Evolutionary conservation across 2,797 vertebrate genomes (phyloP).

Genomic region (Petrocephalus schoutedeni): DNA sequence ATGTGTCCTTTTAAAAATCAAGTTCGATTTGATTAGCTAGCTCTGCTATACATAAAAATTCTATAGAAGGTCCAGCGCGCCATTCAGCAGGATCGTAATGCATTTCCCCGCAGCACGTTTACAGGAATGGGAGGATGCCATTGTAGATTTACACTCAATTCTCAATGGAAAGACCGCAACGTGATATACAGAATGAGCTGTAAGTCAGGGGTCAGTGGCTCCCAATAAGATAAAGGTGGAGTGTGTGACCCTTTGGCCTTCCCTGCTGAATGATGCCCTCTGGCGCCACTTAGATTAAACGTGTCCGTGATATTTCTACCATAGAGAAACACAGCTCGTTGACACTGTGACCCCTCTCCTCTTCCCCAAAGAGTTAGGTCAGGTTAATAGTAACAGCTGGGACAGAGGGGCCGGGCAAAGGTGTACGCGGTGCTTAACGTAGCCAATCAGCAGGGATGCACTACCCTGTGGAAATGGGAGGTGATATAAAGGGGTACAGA

Average conservation of each 20-base stretch:
- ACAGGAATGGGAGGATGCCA: background rate
- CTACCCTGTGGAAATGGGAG: background rate
- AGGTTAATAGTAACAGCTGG: background rate
- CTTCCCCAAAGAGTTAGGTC: background rate
- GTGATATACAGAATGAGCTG: background rate
- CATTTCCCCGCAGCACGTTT: background rate
- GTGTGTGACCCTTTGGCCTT: slow-evolving; percentile 19
- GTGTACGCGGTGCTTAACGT: background rate
- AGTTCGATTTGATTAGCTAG: background rate
- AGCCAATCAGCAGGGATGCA: background rate
- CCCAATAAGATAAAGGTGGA: background rate
- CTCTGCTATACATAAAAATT: background rate
- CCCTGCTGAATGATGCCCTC: slow-evolving; percentile 23
- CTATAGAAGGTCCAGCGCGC: background rate
- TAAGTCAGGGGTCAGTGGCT: slow-evolving; percentile 15
- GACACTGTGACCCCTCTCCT: background rate
- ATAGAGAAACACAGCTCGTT: background rate
- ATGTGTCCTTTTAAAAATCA: background rate
- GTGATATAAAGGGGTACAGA: background rate
- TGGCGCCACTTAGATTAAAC: slow-evolving; percentile 29
- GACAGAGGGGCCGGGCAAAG: background rate
- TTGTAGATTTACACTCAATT: background rate
- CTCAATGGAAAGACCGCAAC: background rate
- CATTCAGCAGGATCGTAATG: background rate
- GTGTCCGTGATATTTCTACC: slow-evolving; percentile 1